These are phyloP conservation scores for Alca torda DNA, from an alignment of 2,797 vertebrate genomes.

Conservation along the genomic window DNA sequence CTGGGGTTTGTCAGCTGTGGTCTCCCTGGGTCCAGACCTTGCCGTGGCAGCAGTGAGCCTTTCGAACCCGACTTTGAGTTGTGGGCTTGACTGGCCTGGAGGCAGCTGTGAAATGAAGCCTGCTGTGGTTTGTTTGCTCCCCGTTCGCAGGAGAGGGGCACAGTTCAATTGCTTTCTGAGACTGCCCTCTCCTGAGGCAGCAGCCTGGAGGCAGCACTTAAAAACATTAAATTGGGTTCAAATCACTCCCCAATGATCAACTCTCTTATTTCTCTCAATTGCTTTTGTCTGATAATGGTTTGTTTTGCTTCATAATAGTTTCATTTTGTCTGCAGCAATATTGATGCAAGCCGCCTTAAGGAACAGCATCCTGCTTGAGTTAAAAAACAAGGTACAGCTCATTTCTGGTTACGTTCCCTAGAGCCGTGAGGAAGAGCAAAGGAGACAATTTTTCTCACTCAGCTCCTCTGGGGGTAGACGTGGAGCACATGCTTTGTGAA, in stretches of 20 bases:
- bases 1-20: background rate
- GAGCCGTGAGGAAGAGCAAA: background rate
- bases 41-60: background rate
- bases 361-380: background rate
- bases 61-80: background rate
- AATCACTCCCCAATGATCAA: background rate
- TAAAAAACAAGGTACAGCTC: background rate
- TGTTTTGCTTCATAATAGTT: background rate
- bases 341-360: background rate
- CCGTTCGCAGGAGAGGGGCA: rapidly evolving
- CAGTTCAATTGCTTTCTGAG: background rate
- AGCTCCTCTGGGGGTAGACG: rapidly evolving
- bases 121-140: background rate
- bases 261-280: background rate
- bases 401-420: background rate
- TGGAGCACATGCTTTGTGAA: rapidly evolving
- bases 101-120: background rate
- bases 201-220: background rate
- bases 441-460: background rate
- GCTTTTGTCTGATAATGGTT: background rate
- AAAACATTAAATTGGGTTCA: background rate
- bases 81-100: background rate
- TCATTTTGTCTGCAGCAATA: background rate
- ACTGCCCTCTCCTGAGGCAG: background rate
- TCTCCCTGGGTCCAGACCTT: background rate